Evolutionary conservation across 2,797 vertebrate species (phyloP).

Genomic region (Sarcoramphus papa): DNA sequence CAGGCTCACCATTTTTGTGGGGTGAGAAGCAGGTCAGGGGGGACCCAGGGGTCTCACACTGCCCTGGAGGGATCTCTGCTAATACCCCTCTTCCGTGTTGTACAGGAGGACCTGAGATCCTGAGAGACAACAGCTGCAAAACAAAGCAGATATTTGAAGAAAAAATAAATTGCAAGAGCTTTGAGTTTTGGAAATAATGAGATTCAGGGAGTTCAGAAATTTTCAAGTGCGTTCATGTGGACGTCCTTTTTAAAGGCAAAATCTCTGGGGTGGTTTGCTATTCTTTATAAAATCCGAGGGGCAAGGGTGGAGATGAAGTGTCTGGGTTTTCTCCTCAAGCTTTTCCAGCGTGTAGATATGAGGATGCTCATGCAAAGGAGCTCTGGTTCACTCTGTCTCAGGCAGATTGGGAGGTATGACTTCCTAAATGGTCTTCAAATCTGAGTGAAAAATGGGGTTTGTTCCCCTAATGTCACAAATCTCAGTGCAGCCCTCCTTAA

Average conservation of each 20-base stretch:
- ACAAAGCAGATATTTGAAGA: not conserved
- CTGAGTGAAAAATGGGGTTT: not conserved
- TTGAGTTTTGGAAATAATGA: not conserved
- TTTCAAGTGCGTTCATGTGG: fast-evolving
- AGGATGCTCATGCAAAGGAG: not conserved
- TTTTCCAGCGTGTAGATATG: not conserved
- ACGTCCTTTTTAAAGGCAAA: not conserved
- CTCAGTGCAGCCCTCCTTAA: not conserved
- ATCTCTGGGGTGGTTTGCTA: not conserved
- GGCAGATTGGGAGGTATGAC: not conserved
- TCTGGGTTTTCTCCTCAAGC: not conserved
- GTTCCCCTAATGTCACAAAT: not conserved
- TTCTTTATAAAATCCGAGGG: not conserved
- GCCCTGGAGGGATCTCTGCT: not conserved
- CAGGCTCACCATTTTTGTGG: not conserved
- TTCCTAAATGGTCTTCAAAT: not conserved
- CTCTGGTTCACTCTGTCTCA: not conserved
- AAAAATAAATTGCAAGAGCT: not conserved
- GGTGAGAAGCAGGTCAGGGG: not conserved
- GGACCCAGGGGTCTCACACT: not conserved
- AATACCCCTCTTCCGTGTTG: not conserved
- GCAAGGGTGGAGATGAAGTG: not conserved
- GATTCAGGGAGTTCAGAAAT: not conserved
- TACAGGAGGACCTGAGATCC: not conserved
- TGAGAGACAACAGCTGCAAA: not conserved